Conservation (phyloP, 1,140 invertebrate genomes). For the Eueides isabella region DNA sequence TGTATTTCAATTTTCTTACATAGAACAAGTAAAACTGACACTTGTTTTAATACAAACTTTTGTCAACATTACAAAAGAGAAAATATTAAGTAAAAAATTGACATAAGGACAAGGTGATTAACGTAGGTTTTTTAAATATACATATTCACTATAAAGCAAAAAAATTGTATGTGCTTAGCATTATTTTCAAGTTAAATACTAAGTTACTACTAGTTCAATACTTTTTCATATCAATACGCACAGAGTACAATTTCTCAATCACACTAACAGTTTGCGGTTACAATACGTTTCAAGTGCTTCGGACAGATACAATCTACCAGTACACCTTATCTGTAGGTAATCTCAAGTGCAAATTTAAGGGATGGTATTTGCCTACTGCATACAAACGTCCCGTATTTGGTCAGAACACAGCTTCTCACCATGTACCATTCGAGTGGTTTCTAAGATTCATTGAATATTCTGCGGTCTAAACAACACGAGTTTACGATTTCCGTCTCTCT, state of each 20-base stretch:
- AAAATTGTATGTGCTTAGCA: too few relatives aligned
- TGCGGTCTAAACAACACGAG: slow-evolving; percentile 14
- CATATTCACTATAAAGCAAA: too few relatives aligned
- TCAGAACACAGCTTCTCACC: slow-evolving; percentile 32
- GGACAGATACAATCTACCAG: slow-evolving; percentile 18
- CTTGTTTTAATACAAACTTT: not conserved
- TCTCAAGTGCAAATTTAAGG: slow-evolving; percentile 15
- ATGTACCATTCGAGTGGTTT: slow-evolving; percentile 24
- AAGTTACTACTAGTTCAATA: too few relatives aligned
- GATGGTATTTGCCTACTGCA: slow-evolving; percentile 28
- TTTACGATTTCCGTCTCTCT: slow-evolving; percentile 19
- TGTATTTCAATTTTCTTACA: not conserved
- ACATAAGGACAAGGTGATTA: not conserved
- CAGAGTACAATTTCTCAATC: not conserved
- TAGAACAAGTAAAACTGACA: not conserved
- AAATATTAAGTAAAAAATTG: not conserved
- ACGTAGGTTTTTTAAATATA: too few relatives aligned
- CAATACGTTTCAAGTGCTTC: not conserved
- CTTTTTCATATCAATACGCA: too few relatives aligned
- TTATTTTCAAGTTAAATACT: too few relatives aligned
- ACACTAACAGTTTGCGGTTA: not conserved
- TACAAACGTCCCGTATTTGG: slow-evolving; percentile 34
- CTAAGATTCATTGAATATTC: slow-evolving; percentile 31
- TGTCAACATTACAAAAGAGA: not conserved
- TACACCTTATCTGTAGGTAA: slow-evolving; percentile 16